Evolutionary conservation across 2,888 invertebrate species (phyloP), one percentile per base, ranked within the genome.

Genomic region (Crioceris asparagi): DNA sequence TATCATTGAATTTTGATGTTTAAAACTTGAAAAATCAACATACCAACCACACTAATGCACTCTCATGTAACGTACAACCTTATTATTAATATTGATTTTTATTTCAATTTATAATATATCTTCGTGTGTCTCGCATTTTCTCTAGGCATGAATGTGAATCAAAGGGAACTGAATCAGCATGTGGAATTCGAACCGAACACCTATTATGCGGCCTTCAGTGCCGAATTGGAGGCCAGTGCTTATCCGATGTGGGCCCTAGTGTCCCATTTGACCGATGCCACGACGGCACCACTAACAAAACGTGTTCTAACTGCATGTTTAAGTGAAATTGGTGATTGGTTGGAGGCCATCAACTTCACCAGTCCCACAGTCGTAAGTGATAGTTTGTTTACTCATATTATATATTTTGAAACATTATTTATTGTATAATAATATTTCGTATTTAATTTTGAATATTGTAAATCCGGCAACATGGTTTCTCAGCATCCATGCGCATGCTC

Each of bases 171-270:
- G 47, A 80, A 77, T 52, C 83, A 85, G 36, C 96, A 96, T 67
- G 84, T 96, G 11, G 94, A 96, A 69, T 93, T 88, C 69, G 96
- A 97, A 65, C 92, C 93, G 29, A 91, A 90, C 48, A 90, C 92
- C 11, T 97, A 96, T 68, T 96, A 94, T 68, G 92, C 94, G 31
- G 93, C 96, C 18, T 97, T 96, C 69, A 91, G 92, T 43, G 94
- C 94, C 49, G 96, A 97, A 70, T 68, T 96, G 50, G 96, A 97
- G 68, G 92, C 93, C 16, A 91, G 91, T 54, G 91, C 94, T 10
- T 91, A 93, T 67, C 93, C 94, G 2, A 92, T 96, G 93, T 96
- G 94, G 94, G 90, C 92, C 10, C 75, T 96, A 39, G 83, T 93
- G 36, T 82, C 84, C 29, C 94, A 96, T 68, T 71, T 92, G 21